phyloP scores from a whole-genome alignment of 2,888 invertebrate genomes.

The Eupithecia subumbrata region DNA sequence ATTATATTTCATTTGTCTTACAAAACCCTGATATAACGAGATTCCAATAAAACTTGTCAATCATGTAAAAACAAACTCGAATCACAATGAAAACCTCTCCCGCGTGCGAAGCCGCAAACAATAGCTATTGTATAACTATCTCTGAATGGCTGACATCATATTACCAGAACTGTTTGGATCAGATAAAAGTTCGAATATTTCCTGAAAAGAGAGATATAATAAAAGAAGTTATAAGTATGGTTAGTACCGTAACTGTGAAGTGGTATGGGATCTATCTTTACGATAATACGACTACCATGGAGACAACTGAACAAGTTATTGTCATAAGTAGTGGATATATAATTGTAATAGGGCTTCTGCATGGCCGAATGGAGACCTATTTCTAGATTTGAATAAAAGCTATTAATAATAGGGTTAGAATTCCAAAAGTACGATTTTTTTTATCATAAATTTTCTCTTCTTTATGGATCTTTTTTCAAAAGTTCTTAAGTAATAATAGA shows the following conservation, averaged over 20 bases:
- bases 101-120: background rate
- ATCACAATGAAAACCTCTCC: background rate
- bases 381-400: no score
- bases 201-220: slow-evolving; percentile 1
- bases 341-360: no score
- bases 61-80: background rate
- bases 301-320: background rate
- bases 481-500: no score
- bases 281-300: background rate
- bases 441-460: no score
- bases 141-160: background rate
- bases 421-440: no score
- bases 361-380: no score
- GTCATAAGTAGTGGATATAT: no score
- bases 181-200: slow-evolving; percentile 1
- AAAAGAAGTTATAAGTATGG: background rate
- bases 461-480: no score
- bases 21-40: background rate
- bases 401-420: no score
- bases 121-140: background rate
- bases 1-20: no score
- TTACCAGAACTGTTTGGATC: slow-evolving; percentile 5
- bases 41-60: background rate
- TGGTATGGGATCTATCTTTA: background rate
- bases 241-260: slow-evolving; percentile 1